A percentile compares a stretch with the other conserved stretches of the same genome.
phyloP scores from a whole-genome alignment of 1,140 invertebrate genomes.

The Lepidurus couesii region DNA sequence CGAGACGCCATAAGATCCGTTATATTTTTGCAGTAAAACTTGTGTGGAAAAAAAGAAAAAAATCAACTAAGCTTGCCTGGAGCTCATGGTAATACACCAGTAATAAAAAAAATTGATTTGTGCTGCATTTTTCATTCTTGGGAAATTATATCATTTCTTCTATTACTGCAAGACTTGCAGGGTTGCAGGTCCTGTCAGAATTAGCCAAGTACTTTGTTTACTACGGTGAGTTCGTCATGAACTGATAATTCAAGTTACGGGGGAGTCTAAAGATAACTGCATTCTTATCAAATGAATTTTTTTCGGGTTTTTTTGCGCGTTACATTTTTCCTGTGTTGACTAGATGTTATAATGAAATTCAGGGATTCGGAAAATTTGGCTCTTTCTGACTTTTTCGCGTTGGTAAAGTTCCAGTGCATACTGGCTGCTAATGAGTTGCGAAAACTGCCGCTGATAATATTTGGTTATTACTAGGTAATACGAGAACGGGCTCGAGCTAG shows the following conservation, averaged over 20 bases:
- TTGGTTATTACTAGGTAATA: not conserved
- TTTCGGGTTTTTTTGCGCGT: no score
- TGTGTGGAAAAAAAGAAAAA: not conserved
- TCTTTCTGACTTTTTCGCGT: no score
- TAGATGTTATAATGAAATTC: no score
- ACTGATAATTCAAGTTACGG: not conserved
- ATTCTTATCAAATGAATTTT: not conserved
- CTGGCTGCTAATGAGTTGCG: no score
- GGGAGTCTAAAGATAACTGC: not conserved
- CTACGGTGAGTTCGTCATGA: not conserved
- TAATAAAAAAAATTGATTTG: not conserved
- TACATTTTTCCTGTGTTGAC: no score
- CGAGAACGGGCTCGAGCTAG: not conserved
- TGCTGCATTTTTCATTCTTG: not conserved
- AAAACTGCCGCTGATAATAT: no score
- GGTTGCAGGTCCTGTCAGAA: not conserved
- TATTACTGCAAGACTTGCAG: no score
- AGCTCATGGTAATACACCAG: not conserved
- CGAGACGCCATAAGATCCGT: not conserved
- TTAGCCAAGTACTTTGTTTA: not conserved
- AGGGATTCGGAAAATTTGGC: no score
- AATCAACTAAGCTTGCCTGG: constrained; percentile 8
- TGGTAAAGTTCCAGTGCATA: no score
- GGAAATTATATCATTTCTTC: not conserved
- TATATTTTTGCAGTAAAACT: constrained; percentile 12